A percentile compares a stretch with the other conserved stretches of the same genome.
Evolutionary conservation across 2,888 invertebrate species (phyloP).

Genomic region (Tenthredo scrophulariae): DNA sequence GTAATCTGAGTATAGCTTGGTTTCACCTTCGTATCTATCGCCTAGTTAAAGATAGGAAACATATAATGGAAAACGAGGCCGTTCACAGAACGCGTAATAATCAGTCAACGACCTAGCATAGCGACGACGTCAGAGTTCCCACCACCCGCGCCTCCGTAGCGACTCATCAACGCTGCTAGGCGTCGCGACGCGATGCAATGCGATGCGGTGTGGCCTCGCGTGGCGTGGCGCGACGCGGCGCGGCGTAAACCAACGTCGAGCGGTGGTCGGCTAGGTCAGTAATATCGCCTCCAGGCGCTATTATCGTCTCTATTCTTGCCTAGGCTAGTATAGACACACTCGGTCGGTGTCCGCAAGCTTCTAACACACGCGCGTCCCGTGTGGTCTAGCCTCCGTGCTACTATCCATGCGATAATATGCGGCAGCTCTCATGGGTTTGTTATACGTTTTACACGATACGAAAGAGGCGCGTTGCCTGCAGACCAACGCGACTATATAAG

Average conservation of each 20-base stretch:
- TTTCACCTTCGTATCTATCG: constrained; percentile 7
- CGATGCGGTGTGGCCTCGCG: not conserved
- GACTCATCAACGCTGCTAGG: not conserved
- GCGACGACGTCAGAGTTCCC: constrained; percentile 3
- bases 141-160: not conserved
- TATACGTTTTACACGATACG: not conserved
- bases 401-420: not conserved
- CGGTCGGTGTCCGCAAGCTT: not conserved
- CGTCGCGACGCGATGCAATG: not conserved
- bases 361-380: not conserved
- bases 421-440: not conserved
- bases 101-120: constrained; percentile 48
- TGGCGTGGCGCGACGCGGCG: not conserved
- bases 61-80: constrained; percentile 37
- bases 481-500: not conserved
- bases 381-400: too few species aligned
- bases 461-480: not conserved
- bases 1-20: not conserved
- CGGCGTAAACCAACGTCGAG: not conserved
- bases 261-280: constrained; percentile 74
- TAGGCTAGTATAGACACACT: not conserved
- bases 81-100: constrained; percentile 44
- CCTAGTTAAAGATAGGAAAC: not conserved
- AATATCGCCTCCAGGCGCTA: constrained; percentile 63
- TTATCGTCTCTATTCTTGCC: constrained; percentile 48